Conservation (phyloP, 2,888 invertebrate genomes). For the Callimorpha dominula region DNA sequence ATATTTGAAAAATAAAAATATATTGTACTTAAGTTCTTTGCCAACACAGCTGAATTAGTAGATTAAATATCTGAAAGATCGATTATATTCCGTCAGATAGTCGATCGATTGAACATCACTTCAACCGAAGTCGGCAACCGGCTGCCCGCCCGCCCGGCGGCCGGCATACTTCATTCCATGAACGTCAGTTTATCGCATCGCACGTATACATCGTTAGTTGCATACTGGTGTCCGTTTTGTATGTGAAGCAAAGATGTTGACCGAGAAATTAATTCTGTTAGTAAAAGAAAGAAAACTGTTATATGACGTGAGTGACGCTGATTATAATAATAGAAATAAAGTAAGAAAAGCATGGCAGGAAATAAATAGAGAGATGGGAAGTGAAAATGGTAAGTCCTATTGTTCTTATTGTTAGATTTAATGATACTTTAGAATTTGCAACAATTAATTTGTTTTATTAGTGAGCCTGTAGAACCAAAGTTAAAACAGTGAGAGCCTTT, state of each 20-base stretch:
- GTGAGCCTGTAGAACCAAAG: neutral
- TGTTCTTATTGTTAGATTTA: neutral
- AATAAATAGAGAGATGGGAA: slow-evolving; percentile 1
- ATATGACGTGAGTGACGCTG: neutral
- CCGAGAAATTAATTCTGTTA: neutral
- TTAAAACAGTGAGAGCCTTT: neutral
- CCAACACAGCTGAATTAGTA: neutral
- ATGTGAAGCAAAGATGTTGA: neutral
- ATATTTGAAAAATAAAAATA: too few species aligned
- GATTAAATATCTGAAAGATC: neutral
- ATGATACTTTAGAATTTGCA: neutral
- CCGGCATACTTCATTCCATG: neutral
- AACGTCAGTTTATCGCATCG: neutral
- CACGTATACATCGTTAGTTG: neutral
- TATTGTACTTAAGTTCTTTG: too few species aligned
- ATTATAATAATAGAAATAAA: slow-evolving; percentile 5
- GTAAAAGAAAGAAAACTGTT: neutral
- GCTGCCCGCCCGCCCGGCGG: neutral
- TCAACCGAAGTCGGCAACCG: neutral
- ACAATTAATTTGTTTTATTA: neutral
- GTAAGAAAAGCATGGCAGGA: neutral
- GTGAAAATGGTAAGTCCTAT: slow-evolving; percentile 3
- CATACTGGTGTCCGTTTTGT: neutral
- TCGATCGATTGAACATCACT: neutral
- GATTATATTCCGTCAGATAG: neutral